These are phyloP conservation scores for Pristionchus exspectatus DNA, from an alignment of 2,888 invertebrate species.

Conservation along the genomic window DNA sequence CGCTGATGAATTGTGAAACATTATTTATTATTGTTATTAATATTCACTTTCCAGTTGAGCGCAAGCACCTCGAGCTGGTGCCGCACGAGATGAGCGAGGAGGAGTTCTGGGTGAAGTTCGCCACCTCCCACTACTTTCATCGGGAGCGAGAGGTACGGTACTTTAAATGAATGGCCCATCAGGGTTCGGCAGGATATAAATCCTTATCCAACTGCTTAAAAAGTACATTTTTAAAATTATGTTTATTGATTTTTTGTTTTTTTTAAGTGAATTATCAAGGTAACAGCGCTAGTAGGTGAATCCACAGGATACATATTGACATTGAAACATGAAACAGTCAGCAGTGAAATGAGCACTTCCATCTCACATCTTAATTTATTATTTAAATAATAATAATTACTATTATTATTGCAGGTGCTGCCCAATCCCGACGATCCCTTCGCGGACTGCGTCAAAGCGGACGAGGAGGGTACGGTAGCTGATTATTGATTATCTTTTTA, in stretches of 20 bases:
- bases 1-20: no score
- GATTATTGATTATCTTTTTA: neutral
- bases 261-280: no score
- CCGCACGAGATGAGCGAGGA: conserved; percentile 94
- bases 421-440: conserved; percentile 90
- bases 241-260: no score
- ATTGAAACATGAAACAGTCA: neutral
- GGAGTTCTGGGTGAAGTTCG: conserved; percentile 99
- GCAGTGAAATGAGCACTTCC: neutral
- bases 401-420: conserved; percentile 58
- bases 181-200: no score
- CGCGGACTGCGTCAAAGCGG: conserved; percentile 96
- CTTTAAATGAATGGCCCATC: neutral
- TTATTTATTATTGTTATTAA: no score
- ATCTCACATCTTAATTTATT: neutral
- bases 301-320: neutral
- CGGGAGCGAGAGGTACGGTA: conserved; percentile 86
- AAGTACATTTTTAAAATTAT: no score
- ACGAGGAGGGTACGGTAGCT: conserved; percentile 86
- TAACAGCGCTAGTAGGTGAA: no score
- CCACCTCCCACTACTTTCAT: conserved; percentile 95
- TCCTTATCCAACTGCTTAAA: no score
- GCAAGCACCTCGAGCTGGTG: conserved; percentile 96
- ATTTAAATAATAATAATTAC: neutral
- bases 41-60: conserved; percentile 84